Evolutionary conservation across 1,140 invertebrate genomes (phyloP), one percentile per base, ranked within the genome.

Genomic region (Pemphigus obesinymphae): DNA sequence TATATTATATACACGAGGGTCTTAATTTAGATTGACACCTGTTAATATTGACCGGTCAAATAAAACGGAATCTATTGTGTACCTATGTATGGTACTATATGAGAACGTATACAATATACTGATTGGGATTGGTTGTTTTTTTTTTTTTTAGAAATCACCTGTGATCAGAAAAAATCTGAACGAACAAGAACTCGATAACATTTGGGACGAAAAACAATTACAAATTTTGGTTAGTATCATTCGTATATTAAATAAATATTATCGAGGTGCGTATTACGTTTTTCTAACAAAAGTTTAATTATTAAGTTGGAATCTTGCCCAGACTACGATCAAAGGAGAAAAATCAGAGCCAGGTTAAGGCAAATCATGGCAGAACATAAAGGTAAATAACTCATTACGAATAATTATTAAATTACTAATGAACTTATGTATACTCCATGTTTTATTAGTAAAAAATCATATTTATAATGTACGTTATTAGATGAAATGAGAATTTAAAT

Each of bases 321-420:
- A 84, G 93, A 94, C 86, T 95, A 95, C 92, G 94, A 96, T 87
- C 93, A 94, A 86, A 90, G 94, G 85, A 92, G 93, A 85, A 90
- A 91, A 85, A 92, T 96, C 85, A 89, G 94, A 87, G 90, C 90
- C 85, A 90, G 94, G 88, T 90, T 96, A 84, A 90, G 91, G 83
- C 89, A 90, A 87, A 89, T 93, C 84, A 93, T 93, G 92, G 92
- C 92, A 84, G 92, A 93, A 89, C 90, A 92, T 87, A 92, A 92
- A 92, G 92, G 92, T 93, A 88, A 84, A 31, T 26, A 15, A 68
- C n/a, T 68, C 2, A 43, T 68, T 68, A 37, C 34, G n/a, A 66
- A 37, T 66, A n/a, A n/a, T n/a, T 10, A 37, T 10, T 66, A 8
- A 37, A 66, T 37, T 37, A 66, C 31, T 7, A 37, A 37, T n/a